A percentile compares a stretch with the other conserved stretches of the same genome.
These are phyloP conservation scores for Sminthopsis crassicaudata DNA, from an alignment of 2,113 vertebrate genomes.

Conservation along the genomic window DNA sequence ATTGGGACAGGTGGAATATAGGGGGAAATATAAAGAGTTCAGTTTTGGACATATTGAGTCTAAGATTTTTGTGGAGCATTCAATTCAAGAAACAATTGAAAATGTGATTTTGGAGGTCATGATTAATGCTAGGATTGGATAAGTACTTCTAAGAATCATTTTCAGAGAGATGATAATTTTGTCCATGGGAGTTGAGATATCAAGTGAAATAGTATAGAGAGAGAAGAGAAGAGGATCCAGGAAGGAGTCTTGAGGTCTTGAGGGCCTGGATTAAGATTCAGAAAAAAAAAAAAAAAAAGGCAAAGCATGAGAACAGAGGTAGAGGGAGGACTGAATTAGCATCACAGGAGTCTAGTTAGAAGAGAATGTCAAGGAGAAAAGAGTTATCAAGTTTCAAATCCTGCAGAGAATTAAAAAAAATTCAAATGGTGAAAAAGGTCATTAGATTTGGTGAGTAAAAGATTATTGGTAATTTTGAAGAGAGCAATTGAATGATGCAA, in stretches of 20 bases:
- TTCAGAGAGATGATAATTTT: not conserved
- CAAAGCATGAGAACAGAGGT: not conserved
- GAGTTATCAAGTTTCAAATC: not conserved
- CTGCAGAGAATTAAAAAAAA: not conserved
- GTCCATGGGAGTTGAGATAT: not conserved
- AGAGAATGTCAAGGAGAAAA: not conserved
- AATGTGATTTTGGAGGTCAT: not conserved
- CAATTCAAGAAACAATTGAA: not conserved
- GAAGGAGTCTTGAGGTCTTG: not conserved
- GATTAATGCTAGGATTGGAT: not conserved
- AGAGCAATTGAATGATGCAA: not conserved
- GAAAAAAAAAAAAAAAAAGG: not conserved
- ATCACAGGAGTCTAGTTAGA: not conserved
- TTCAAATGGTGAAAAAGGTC: not conserved
- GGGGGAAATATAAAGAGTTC: not conserved
- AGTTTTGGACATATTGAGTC: not conserved
- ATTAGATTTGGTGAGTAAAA: constrained; percentile 3
- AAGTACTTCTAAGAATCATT: not conserved
- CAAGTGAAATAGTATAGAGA: not conserved
- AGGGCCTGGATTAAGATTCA: not conserved
- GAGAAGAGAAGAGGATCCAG: not conserved
- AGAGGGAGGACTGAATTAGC: not conserved
- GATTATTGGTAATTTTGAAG: constrained; percentile 7
- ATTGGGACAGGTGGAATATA: not conserved
- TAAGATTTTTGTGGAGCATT: not conserved